A percentile compares a stretch with the other conserved stretches of the same genome.
phyloP scores from a whole-genome alignment of 1,140 invertebrate genomes.

The Melipona quadrifasciata region DNA sequence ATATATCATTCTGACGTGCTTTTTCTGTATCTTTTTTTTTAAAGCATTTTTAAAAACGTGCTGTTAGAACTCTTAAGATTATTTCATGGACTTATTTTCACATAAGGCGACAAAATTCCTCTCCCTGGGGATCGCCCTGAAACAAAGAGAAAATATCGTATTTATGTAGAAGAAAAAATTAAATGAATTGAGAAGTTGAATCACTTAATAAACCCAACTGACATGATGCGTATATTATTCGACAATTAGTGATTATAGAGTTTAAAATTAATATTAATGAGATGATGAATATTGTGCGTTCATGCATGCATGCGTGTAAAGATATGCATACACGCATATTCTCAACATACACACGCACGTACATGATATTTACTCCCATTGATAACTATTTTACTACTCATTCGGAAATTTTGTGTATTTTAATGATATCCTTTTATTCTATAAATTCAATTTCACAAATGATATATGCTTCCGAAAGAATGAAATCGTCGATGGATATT shows the following conservation, averaged over 20 bases:
- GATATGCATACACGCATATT: not conserved
- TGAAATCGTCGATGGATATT: conserved; percentile 1
- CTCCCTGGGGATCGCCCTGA: conserved; percentile 83
- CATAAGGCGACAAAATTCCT: conserved; percentile 85
- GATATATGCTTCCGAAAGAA: not conserved
- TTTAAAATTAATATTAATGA: conserved; percentile 49
- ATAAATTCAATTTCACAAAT: not conserved
- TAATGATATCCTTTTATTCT: not conserved
- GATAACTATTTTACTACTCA: not conserved
- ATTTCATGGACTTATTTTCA: conserved; percentile 74
- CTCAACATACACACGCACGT: not conserved
- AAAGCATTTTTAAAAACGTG: conserved; percentile 40
- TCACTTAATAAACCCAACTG: conserved; percentile 25
- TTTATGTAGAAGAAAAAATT: conserved; percentile 39
- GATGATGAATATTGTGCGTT: conserved; percentile 13
- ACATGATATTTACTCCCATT: not conserved
- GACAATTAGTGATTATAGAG: conserved; percentile 26
- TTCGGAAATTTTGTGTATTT: not conserved
- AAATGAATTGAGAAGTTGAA: not conserved
- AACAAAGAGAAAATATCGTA: conserved; percentile 70
- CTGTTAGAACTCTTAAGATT: conserved; percentile 61
- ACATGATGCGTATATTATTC: conserved; percentile 17
- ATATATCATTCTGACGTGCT: conserved; percentile 59
- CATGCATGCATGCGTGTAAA: conserved; percentile 15
- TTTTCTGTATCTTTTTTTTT: conserved; percentile 45